Percentiles rank a stretch among this genome's conserved stretches.
phyloP scores from a whole-genome alignment of 2,113 vertebrate genomes.

The Nettapus auritus region DNA sequence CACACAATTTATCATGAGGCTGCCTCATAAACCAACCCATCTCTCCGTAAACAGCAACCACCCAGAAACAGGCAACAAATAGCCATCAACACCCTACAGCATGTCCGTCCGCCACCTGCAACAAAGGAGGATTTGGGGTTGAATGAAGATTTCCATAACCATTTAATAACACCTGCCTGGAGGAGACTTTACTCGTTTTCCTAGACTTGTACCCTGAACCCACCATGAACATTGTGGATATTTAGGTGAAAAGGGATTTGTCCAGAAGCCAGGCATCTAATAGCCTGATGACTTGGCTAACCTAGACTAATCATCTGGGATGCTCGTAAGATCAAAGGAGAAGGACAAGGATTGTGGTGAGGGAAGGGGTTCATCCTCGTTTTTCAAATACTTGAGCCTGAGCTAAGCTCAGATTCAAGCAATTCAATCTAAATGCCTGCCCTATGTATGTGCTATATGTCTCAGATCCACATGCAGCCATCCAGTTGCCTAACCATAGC shows the following conservation, averaged over 20 bases:
- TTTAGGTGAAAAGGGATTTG: neutral
- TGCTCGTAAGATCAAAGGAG: neutral
- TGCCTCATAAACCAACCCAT: neutral
- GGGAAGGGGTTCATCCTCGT: neutral
- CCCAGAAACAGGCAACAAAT: neutral
- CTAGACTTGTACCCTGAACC: neutral
- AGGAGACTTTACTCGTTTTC: neutral
- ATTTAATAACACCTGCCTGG: neutral
- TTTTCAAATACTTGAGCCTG: neutral
- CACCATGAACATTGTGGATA: neutral
- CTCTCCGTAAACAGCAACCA: neutral
- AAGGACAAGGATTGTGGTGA: neutral
- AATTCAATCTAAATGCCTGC: neutral
- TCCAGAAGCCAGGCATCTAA: neutral
- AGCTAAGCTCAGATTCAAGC: neutral
- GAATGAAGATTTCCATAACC: neutral
- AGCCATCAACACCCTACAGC: neutral
- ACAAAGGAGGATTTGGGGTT: neutral
- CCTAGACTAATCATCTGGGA: neutral
- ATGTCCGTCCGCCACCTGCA: fast-evolving
- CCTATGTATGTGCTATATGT: too few species aligned
- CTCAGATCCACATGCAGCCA: neutral
- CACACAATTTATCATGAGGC: neutral
- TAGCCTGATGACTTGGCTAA: neutral
- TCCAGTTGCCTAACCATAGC: neutral